Percentiles rank a stretch among this genome's conserved stretches.
These are phyloP conservation scores for Scaptomyza flava DNA, from an alignment of 2,888 invertebrate species.

Conservation along the genomic window DNA sequence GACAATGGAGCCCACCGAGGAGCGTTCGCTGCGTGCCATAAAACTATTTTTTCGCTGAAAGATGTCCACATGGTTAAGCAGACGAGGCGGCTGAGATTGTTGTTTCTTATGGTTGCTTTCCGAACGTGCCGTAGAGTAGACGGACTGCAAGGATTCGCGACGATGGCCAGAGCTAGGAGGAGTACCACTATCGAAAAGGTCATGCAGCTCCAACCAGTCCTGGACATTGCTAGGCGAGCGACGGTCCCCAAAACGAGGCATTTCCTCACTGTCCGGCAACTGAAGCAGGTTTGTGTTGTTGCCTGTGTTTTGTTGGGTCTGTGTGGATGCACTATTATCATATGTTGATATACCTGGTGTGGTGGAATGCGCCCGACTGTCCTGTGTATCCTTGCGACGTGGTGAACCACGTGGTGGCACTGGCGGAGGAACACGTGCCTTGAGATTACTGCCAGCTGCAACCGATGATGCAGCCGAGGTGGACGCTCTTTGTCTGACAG, in stretches of 20 bases:
- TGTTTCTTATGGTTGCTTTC: conserved; percentile 63
- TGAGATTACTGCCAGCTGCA: conserved; percentile 82
- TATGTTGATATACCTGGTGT: conserved; percentile 76
- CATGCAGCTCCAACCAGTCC: conserved; percentile 84
- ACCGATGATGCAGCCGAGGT: conserved; percentile 85
- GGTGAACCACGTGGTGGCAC: conserved; percentile 94
- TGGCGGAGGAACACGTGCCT: conserved; percentile 93
- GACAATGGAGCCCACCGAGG: conserved; percentile 82
- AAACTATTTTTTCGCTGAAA: conserved; percentile 81
- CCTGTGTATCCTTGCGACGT: conserved; percentile 84
- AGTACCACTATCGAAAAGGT: conserved; percentile 65
- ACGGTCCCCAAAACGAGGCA: conserved; percentile 82
- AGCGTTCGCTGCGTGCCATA: conserved; percentile 80
- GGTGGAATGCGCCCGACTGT: conserved; percentile 57
- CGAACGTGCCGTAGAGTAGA: conserved; percentile 72
- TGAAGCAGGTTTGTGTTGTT: conserved; percentile 47
- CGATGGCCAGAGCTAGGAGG: conserved; percentile 48
- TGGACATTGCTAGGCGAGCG: conserved; percentile 83
- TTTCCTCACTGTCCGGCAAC: conserved; percentile 54
- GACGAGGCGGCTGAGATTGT: conserved; percentile 42
- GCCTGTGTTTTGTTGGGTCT: conserved; percentile 14
- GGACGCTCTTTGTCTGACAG: conserved; percentile 82
- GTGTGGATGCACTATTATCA: conserved; percentile 34
- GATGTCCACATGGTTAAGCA: conserved; percentile 74
- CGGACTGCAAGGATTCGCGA: conserved; percentile 70